Evolutionary conservation across 2,113 vertebrate species (phyloP), one percentile per base, ranked within the genome.

Genomic region (Plecturocebus donacophilus): DNA sequence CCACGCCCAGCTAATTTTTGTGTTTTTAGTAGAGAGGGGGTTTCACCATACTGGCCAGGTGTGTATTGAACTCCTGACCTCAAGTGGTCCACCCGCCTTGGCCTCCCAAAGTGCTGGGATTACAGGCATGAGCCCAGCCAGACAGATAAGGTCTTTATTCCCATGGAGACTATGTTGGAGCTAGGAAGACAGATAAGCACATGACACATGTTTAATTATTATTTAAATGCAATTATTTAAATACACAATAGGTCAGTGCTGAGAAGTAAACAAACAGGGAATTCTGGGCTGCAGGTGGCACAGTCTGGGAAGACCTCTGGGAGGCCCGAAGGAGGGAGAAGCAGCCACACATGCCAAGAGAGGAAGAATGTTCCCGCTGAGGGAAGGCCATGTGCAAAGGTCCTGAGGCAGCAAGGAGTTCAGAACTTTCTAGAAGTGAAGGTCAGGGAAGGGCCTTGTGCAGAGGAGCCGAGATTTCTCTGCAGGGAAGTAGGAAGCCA

Each of bases 81-180:
- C 61, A 64, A 14, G 61, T 32, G 0, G 0, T 64, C 61, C 2
- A 1, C 61, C 61, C 2, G 5, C 27, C 61, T 64, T 2, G 0
- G 61, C 12, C 27, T 64, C 61, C 61, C 61, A 64, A 64, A 64
- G 61, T 2, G 27, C 27, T 64, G 12, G 12, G 6, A 64, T 64
- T 64, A 30, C 12, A 64, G 61, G 5, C 27, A 6, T 64, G 5
- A 64, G 61, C 61, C 61, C 6, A 2, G 27, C 27, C 61, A 11
- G 54, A 45, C 54, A 8, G 92, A 76, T 2, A 2, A 61, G 13
- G 42, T 38, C 76, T 91, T 45, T 17, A 1, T n/a, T 32, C 23
- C 9, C 25, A 56, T 1, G 45, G 58, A 49, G 38, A 45, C 6
- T 2, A 17, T 11, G 27, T 2, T 32, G 4, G 23, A 25, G 32